Base-by-base conservation (phyloP, 2,113 vertebrate species). In the Fukomys damarensis region DNA sequence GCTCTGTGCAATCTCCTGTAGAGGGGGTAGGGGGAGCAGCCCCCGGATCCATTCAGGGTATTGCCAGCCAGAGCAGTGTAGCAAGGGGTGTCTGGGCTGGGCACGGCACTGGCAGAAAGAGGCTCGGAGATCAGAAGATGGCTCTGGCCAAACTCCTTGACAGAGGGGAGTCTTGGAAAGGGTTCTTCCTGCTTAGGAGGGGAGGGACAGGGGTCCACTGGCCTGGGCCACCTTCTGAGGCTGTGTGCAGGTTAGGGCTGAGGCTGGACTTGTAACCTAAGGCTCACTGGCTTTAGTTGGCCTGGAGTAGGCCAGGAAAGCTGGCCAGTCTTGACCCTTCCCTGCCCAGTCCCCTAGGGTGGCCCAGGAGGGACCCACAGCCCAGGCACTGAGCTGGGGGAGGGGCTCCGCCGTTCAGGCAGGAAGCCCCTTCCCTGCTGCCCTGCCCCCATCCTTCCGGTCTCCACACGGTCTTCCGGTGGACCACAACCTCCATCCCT, bases 81-180 rank as follows among this genome's bases (percentile, higher is more conserved):
- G 46, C 32, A 28, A 43, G 32, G 79, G 30, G 72, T 0, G 54
- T 32, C 14, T 11, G 9, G 41, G n/a, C 43, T 0, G 10, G 86
- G 43, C 10, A 0, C 0, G 9, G n/a, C 30, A 8, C 32, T 0
- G 24, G 20, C 43, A 70, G 43, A n/a, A n/a, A n/a, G n/a, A 43
- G 26, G 28, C 72, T 8, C 0, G 4, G 72, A 30, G 72, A 35
- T 20, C n/a, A 28, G 30, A 17, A 28, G 30, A 17, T 1, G 0
- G 3, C 4, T 30, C 17, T 22, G 4, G n/a, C 3, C 20, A 20
- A 38, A 3, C 24, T 11, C 16, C 56, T 19, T 46, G 81, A n/a
- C 54, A 12, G 43, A 35, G 43, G n/a, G 41, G 43, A 49, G 16
- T 32, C 41, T 65, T 38, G 46, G 19, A 30, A 11, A 35, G 43